A percentile compares a stretch with the other conserved stretches of the same genome.
These are phyloP conservation scores for Achlya flavicornis DNA, from an alignment of 2,888 invertebrate genomes.

Conservation along the genomic window DNA sequence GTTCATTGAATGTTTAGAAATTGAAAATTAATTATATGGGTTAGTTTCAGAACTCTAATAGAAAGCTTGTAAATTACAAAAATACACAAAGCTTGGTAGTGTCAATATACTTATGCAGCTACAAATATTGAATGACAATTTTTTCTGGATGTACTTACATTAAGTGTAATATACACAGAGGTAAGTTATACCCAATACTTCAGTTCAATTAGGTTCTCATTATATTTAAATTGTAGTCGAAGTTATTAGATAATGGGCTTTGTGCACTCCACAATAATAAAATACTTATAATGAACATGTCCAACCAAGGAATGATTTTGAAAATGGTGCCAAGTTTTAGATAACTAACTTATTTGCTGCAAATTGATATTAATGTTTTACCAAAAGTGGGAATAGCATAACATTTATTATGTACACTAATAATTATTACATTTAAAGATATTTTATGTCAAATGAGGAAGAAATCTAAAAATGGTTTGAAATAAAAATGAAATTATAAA, in stretches of 20 bases:
- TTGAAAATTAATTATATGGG: not conserved
- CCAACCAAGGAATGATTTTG: constrained; percentile 49
- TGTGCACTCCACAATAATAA: constrained; percentile 62
- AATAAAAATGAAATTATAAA: constrained; percentile 21
- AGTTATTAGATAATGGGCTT: constrained; percentile 40
- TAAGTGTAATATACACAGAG: constrained; percentile 2
- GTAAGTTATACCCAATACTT: not conserved
- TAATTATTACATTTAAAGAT: not conserved
- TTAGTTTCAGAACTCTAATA: constrained; percentile 4
- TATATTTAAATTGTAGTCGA: constrained; percentile 27
- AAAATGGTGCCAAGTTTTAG: too few species aligned
- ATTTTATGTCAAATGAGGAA: not conserved
- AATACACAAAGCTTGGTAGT: constrained; percentile 29
- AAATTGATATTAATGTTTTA: too few species aligned
- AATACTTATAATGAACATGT: constrained; percentile 24
- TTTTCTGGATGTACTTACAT: not conserved
- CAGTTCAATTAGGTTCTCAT: constrained; percentile 14
- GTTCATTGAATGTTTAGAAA: constrained; percentile 5
- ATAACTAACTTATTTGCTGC: too few species aligned
- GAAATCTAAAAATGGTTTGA: not conserved
- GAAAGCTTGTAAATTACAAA: constrained; percentile 1
- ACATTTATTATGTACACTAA: not conserved
- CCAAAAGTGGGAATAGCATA: constrained; percentile 7
- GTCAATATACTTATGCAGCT: constrained; percentile 24
- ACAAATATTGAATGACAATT: constrained; percentile 12